These are phyloP conservation scores for Ochotona curzoniae DNA, from an alignment of 2,113 vertebrate species.

Conservation along the genomic window DNA sequence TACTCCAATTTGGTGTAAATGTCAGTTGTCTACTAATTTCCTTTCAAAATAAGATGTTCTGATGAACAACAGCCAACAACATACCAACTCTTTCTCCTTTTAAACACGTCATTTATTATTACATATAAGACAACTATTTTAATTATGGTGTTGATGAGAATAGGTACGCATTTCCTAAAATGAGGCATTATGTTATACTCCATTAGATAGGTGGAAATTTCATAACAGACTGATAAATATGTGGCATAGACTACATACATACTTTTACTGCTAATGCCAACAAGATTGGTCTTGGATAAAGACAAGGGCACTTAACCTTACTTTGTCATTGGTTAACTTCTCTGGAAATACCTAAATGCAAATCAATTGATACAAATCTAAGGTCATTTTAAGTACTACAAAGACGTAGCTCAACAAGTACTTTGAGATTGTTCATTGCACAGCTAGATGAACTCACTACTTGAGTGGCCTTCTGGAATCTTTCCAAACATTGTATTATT, in stretches of 20 bases:
- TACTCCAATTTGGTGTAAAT: neutral
- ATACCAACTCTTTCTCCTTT: neutral
- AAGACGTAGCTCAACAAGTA: slow-evolving; percentile 1
- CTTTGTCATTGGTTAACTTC: slow-evolving; percentile 35
- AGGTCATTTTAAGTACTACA: neutral
- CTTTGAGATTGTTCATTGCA: neutral
- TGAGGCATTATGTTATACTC: neutral
- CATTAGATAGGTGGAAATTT: neutral
- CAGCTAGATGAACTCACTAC: neutral
- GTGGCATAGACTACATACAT: neutral
- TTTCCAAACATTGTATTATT: neutral
- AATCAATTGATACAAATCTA: slow-evolving; percentile 1
- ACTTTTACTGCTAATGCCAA: slow-evolving; percentile 36
- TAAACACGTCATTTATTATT: neutral
- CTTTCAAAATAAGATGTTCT: neutral
- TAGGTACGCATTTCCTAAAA: neutral
- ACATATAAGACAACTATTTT: neutral
- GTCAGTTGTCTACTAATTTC: neutral
- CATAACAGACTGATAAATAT: slow-evolving; percentile 22
- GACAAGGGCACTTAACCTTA: neutral
- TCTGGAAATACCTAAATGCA: neutral
- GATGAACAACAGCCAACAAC: neutral
- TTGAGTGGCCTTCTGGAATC: neutral
- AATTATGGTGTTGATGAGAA: neutral
- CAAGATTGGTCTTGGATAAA: neutral